phyloP scores from a whole-genome alignment of 2,888 invertebrate genomes.

The Nycteola revayana region DNA sequence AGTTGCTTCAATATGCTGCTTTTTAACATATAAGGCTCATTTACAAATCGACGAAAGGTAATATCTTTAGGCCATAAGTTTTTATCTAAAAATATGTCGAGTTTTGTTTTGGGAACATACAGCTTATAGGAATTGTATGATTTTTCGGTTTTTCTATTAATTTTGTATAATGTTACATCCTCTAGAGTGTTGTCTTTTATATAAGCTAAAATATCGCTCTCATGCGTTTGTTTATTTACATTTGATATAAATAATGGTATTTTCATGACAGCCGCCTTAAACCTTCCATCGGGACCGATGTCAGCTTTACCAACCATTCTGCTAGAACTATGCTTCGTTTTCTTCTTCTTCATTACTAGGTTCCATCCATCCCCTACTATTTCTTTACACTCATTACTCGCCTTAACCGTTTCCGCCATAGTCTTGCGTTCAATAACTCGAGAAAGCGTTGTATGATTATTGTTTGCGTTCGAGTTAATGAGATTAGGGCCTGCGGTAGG shows the following conservation, averaged over 20 bases:
- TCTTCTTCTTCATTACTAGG: background rate
- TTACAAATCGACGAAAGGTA: slow-evolving; percentile 15
- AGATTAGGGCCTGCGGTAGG: no score
- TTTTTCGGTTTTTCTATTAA: slow-evolving; percentile 14
- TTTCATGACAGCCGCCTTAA: slow-evolving; percentile 22
- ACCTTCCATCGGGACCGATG: slow-evolving; percentile 5
- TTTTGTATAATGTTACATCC: slow-evolving; percentile 14
- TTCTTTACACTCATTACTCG: background rate
- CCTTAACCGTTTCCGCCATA: background rate
- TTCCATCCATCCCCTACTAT: background rate
- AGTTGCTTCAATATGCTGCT: slow-evolving; percentile 11
- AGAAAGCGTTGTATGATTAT: no score
- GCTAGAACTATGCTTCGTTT: background rate
- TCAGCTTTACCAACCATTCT: background rate
- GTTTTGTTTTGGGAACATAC: slow-evolving; percentile 19
- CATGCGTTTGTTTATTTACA: slow-evolving; percentile 12
- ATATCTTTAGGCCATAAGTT: slow-evolving; percentile 28
- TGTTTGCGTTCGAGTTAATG: no score
- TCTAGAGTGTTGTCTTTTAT: slow-evolving; percentile 11
- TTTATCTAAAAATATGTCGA: slow-evolving; percentile 15
- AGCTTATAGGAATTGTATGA: slow-evolving; percentile 19
- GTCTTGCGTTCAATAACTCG: background rate
- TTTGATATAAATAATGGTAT: slow-evolving; percentile 22
- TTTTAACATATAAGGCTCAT: no score
- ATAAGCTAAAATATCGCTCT: slow-evolving; percentile 17